A percentile compares a stretch with the other conserved stretches of the same genome.
Evolutionary conservation across 2,113 vertebrate species (phyloP).

Genomic region (Stigmatopora argus): DNA sequence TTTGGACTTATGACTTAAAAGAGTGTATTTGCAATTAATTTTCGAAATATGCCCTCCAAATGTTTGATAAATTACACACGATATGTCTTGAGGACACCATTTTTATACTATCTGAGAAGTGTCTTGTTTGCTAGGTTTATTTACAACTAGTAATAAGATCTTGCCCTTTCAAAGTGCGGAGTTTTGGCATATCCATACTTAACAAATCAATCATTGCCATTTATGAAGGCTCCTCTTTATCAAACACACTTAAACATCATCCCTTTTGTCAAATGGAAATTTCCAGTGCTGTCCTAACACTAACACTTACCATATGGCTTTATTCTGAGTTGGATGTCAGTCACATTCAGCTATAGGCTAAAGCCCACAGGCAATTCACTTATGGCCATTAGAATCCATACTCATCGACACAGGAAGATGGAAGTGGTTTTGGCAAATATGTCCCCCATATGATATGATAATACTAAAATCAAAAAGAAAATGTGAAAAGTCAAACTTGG

Average conservation of each 20-base stretch:
- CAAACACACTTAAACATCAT: conserved; percentile 20
- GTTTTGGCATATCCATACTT: neutral
- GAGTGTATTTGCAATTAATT: too few species aligned
- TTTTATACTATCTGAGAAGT: neutral
- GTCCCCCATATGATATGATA: conserved; percentile 6
- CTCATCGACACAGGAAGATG: conserved; percentile 24
- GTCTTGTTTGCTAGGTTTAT: neutral
- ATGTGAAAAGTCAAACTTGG: neutral
- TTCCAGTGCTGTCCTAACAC: conserved; percentile 36
- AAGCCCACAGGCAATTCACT: conserved; percentile 43
- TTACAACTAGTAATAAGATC: neutral
- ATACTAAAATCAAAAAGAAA: neutral
- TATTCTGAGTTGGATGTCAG: conserved; percentile 30
- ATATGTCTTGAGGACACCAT: too few species aligned
- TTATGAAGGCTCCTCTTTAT: neutral
- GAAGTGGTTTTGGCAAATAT: too few species aligned
- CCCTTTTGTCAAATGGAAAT: conserved; percentile 26
- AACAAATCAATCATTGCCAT: neutral
- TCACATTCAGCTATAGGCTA: conserved; percentile 46
- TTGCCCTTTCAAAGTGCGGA: too few species aligned
- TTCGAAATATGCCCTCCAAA: too few species aligned
- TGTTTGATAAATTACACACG: too few species aligned
- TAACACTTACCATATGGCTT: conserved; percentile 47
- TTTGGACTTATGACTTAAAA: too few species aligned
- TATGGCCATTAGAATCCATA: conserved; percentile 54